Evolutionary conservation across 2,888 invertebrate genomes (phyloP).

Genomic region (Notodonta ziczac): DNA sequence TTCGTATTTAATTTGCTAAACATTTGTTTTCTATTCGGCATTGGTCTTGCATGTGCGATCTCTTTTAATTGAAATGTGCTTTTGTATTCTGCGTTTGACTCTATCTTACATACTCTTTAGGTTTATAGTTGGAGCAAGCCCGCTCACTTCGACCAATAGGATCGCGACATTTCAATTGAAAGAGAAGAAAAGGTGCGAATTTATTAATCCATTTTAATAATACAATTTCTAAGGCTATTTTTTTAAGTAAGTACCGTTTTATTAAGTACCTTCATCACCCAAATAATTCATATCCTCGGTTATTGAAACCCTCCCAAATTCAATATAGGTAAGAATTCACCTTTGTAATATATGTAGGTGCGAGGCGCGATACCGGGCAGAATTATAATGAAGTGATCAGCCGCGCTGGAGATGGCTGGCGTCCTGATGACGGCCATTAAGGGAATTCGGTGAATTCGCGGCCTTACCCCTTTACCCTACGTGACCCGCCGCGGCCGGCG

Average conservation of each 20-base stretch:
- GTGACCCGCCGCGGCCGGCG: slow-evolving; percentile 68
- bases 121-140: no score
- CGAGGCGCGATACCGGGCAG: slow-evolving; percentile 23
- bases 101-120: no score
- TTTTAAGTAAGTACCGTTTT: no score
- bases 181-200: no score
- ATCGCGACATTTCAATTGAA: no score
- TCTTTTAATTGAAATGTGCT: no score
- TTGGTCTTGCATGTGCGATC: no score
- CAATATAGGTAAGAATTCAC: slow-evolving; percentile 9
- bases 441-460: slow-evolving; percentile 69
- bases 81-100: no score
- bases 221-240: no score
- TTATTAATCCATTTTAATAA: no score
- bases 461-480: slow-evolving; percentile 69
- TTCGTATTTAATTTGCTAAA: not conserved
- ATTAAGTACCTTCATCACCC: not conserved
- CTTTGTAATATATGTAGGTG: slow-evolving; percentile 5
- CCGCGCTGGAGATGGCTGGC: slow-evolving; percentile 43
- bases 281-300: slow-evolving; percentile 14
- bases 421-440: slow-evolving; percentile 67
- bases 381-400: slow-evolving; percentile 63
- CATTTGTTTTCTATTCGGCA: not conserved
- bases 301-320: slow-evolving; percentile 10
- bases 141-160: no score